Evolutionary conservation across 2,888 invertebrate species (phyloP), one percentile per base, ranked within the genome.

Genomic region (Tubiluchus corallicola): DNA sequence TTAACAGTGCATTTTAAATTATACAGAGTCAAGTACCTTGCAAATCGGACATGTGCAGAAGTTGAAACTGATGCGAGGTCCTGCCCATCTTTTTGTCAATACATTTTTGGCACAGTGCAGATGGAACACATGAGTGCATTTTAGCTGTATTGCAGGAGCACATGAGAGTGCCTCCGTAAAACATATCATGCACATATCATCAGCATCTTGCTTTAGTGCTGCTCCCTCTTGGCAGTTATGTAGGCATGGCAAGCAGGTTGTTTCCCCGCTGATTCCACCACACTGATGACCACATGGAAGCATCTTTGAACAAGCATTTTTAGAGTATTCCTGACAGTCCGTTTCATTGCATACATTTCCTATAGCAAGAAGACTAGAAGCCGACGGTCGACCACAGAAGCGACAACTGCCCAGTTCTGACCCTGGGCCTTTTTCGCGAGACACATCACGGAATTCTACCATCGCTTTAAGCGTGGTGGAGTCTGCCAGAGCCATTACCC

Each of bases 151-250:
- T 2, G 92, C 83, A 5, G 96, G 96, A 0, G 94, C 92, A 51
- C 84, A 88, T 20, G 88, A 82, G 38, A 96, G 68, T 1, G 94
- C 88, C 63, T 96, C 96, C 0, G 90, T 88, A 67, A 96, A 96
- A 64, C 96, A 96, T 55, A 96, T 87, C 85, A 96, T 94, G 67
- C 96, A 96, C 87, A 96, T 90, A 62, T 96, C 96, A 58, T 96
- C 96, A 0, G 87, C 87, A 63, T 96, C 96, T 65, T 96, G 96
- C 15, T 84, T 79, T 42, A 94, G 69, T 9, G 55, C 48, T 5
- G 47, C 40, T 37, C 58, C 58, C 42, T 56, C 55, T 18, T 55
- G 67, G 59, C 92, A 92, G 2, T 88, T 79, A 55, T 81, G 78
- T 51, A 96, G 68, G 60, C 96, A 96, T 1, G 92, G 88, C 53